These are phyloP conservation scores for Nomada ferruginata DNA, from an alignment of 2,888 invertebrate species.

Conservation along the genomic window DNA sequence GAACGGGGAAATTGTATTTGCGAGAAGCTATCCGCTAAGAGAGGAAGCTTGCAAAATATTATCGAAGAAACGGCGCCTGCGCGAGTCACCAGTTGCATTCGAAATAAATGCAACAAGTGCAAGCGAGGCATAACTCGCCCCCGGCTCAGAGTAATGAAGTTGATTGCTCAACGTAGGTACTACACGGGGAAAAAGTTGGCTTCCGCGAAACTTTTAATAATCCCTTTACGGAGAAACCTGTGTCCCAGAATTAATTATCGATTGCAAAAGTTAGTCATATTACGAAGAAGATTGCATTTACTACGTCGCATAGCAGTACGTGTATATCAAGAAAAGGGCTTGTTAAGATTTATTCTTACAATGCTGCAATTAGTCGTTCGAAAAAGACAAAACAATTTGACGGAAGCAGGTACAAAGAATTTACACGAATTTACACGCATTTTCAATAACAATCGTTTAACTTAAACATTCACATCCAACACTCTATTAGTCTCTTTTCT, in stretches of 20 bases:
- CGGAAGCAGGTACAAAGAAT: not conserved
- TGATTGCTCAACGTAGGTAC: too few relatives aligned
- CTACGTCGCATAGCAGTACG: too few relatives aligned
- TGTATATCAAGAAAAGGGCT: too few relatives aligned
- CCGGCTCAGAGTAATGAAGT: not conserved
- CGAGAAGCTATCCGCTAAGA: too few relatives aligned
- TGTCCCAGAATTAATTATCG: not conserved
- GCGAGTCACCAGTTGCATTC: constrained; percentile 28
- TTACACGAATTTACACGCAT: too few relatives aligned
- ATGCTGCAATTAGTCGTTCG: too few relatives aligned
- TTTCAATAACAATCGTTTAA: not conserved
- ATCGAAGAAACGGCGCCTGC: constrained; percentile 26
- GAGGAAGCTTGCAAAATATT: not conserved
- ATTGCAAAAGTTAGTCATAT: too few relatives aligned
- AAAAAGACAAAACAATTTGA: not conserved
- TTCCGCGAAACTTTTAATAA: not conserved
- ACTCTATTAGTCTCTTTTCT: too few relatives aligned
- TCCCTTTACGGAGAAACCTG: not conserved
- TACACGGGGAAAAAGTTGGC: not conserved
- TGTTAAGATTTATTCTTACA: too few relatives aligned
- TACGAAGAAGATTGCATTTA: too few relatives aligned
- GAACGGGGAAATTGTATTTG: not conserved
- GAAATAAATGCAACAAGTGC: constrained; percentile 51
- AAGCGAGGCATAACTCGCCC: not conserved
- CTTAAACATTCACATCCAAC: not conserved